Percentiles rank a stretch among this genome's conserved stretches.
Evolutionary conservation across 2,888 invertebrate species (phyloP).

Genomic region (Nephrotoma flavescens): DNA sequence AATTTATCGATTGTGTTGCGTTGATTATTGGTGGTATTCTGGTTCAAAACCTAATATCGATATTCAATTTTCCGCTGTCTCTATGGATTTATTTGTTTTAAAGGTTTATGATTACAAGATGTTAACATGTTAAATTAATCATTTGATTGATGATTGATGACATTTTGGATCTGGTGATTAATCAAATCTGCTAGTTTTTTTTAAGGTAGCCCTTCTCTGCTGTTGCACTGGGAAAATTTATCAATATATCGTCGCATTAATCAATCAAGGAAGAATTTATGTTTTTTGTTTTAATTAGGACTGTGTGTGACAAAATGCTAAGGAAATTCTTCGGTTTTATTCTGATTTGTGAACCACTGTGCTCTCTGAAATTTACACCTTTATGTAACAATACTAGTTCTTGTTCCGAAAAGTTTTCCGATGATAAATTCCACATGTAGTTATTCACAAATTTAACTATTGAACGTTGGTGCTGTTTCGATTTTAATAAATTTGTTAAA

Average conservation of each 20-base stretch:
- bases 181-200: background rate
- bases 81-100: background rate
- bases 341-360: too few species aligned
- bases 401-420: too few species aligned
- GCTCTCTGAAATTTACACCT: too few species aligned
- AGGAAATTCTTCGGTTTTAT: too few species aligned
- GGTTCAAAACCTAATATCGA: background rate
- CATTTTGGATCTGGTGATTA: background rate
- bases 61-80: background rate
- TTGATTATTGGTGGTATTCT: background rate
- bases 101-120: background rate
- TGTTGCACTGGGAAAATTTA: background rate
- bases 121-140: background rate
- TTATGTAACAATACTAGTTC: too few species aligned
- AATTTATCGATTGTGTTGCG: background rate
- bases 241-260: background rate
- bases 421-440: too few species aligned
- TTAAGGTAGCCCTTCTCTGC: background rate
- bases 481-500: too few species aligned
- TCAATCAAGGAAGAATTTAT: background rate
- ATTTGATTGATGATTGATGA: background rate
- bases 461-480: too few species aligned
- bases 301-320: background rate
- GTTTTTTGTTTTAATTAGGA: background rate
- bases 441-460: too few species aligned